Conservation (phyloP, 2,888 invertebrate genomes). For the Tachystola acroxantha region DNA sequence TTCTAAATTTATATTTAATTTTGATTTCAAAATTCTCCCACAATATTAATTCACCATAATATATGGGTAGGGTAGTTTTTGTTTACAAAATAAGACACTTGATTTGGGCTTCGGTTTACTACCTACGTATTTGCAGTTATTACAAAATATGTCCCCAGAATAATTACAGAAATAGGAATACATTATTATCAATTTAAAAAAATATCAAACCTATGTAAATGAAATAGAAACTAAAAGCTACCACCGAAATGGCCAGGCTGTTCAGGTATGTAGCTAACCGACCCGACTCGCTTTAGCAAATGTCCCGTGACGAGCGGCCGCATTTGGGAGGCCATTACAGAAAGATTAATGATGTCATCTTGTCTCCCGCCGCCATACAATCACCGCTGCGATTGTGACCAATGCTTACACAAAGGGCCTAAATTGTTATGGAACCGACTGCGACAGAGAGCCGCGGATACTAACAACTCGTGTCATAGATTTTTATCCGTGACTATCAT, state of each 20-base stretch:
- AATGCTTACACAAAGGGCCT: slow-evolving; percentile 9
- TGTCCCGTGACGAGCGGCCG: slow-evolving; percentile 52
- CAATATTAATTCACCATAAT: no score
- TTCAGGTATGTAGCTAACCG: slow-evolving; percentile 17
- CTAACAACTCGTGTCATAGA: no score
- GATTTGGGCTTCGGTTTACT: no score
- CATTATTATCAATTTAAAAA: no score
- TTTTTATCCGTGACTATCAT: no score
- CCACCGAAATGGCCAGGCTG: slow-evolving; percentile 14
- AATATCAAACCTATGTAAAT: slow-evolving; percentile 9
- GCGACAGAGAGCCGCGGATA: background rate
- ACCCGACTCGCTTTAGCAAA: slow-evolving; percentile 37
- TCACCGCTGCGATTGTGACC: slow-evolving; percentile 32
- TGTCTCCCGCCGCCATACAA: slow-evolving; percentile 44
- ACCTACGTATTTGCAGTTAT: no score
- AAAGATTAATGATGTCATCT: slow-evolving; percentile 68
- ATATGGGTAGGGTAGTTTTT: no score
- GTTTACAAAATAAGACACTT: no score
- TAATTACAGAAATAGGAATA: no score
- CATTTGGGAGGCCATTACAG: slow-evolving; percentile 55
- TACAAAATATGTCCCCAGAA: no score
- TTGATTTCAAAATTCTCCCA: no score
- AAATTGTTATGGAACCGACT: slow-evolving; percentile 7
- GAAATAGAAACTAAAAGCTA: slow-evolving; percentile 14
- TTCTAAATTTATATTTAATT: no score